Base-by-base conservation (phyloP, 2,797 vertebrate genomes). In the Poeciliopsis turneri region DNA sequence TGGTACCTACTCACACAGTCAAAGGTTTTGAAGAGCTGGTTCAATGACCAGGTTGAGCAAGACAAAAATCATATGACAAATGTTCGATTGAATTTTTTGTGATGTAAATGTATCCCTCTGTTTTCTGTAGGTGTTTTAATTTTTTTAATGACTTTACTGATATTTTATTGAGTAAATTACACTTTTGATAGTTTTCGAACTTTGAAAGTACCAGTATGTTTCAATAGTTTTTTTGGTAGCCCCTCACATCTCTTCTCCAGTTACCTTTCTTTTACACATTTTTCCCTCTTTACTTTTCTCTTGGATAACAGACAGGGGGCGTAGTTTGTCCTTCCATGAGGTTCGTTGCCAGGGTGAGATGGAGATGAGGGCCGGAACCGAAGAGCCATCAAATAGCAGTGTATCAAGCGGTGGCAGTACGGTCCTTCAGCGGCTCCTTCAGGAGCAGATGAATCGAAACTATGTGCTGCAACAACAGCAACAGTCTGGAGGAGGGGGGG, bases 391-490 rank as follows among this genome's bases (percentile, higher is more conserved):
- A 87, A 92, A 78, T 78, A 92, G 89, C 86, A 88, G 81, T 15
- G 86, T 83, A 2, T 88, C 86, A 71, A 91, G 93, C 0, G 88
- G 93, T 0, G 87, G 93, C 74, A 92, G 96, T 94, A 97, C 96
- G 8, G 98, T 99, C 83, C 95, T 99, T 85, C 98, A 99, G 90
- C 97, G 98, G 85, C 96, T 99, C 93, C 95, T 99, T 88, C 98
- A 99, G 95, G 98, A 99, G 94, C 97, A 99, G 94, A 97, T 99
- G 90, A 97, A 96, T 90, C 96, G 97, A 45, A 99, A 96, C 92
- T 97, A 98, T 36, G 96, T 99, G 55, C 90, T 95, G 85, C 76
- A 95, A 78, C 92, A 93, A 20, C 92, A 92, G 9, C 85, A 91
- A 30, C 91, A 91, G 74, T 70, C 43, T 25, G 49, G 51, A 23